Evolutionary conservation across 2,113 vertebrate species (phyloP).

Genomic region (Chascanopsetta lugubris): DNA sequence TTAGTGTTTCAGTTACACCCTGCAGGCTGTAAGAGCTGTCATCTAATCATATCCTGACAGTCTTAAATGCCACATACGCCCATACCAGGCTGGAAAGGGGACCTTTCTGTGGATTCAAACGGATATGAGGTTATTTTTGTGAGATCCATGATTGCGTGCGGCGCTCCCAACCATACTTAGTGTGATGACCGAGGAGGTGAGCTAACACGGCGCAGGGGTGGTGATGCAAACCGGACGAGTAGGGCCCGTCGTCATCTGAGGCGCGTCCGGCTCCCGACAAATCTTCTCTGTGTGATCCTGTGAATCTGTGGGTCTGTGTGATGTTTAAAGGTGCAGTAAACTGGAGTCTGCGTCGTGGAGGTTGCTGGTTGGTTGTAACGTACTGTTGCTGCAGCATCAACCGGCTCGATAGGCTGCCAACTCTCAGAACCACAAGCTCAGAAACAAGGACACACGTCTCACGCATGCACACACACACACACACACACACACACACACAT

Average conservation of each 20-base stretch:
- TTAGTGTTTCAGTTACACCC: slow-evolving; percentile 81
- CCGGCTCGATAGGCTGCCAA: too few relatives aligned
- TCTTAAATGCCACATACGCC: slow-evolving; percentile 79
- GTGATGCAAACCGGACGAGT: slow-evolving; percentile 53
- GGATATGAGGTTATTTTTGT: slow-evolving; percentile 80
- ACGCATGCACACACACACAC: too few relatives aligned
- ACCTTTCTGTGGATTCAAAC: slow-evolving; percentile 76
- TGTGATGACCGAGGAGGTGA: slow-evolving; percentile 71
- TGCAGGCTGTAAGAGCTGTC: slow-evolving; percentile 78
- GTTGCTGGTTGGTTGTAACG: too few relatives aligned
- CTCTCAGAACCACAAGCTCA: too few relatives aligned
- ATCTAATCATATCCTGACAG: slow-evolving; percentile 79
- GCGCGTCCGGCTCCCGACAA: slow-evolving; percentile 10
- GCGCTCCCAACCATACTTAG: slow-evolving; percentile 72
- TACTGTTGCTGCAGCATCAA: too few relatives aligned
- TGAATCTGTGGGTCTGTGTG: slow-evolving; percentile 16
- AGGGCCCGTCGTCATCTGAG: slow-evolving; percentile 23
- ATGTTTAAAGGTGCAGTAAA: too few relatives aligned
- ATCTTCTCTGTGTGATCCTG: background rate
- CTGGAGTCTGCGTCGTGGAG: too few relatives aligned
- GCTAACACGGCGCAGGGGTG: slow-evolving; percentile 50
- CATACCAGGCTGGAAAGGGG: slow-evolving; percentile 75
- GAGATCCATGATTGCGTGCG: slow-evolving; percentile 71
- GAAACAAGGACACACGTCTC: too few relatives aligned
- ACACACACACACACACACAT: too few relatives aligned